These are phyloP conservation scores for Myiopsitta monachus DNA, from an alignment of 2,113 vertebrate species.

Conservation along the genomic window DNA sequence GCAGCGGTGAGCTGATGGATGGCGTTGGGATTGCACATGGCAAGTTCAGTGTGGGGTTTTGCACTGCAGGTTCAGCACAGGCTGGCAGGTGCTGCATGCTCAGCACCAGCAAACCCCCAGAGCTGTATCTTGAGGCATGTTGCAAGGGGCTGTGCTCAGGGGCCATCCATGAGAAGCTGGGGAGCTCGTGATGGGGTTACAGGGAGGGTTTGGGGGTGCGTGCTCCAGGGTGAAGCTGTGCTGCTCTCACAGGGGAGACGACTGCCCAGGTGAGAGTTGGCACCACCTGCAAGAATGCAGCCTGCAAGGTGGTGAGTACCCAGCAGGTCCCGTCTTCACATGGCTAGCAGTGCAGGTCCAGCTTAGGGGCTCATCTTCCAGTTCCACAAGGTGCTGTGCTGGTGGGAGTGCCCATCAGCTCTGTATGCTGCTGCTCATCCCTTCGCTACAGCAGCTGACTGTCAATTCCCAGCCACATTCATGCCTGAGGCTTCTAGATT, in stretches of 20 bases:
- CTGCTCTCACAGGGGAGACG: background rate
- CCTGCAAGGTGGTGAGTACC: conserved; percentile 88
- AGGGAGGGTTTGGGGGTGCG: background rate
- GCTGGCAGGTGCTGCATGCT: accelerated
- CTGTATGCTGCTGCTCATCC: background rate
- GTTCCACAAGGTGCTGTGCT: background rate
- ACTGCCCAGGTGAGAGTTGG: conserved; percentile 49
- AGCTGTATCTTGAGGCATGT: accelerated
- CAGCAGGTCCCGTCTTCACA: accelerated
- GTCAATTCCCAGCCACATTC: background rate
- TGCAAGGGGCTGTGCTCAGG: background rate
- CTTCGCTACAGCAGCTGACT: accelerated
- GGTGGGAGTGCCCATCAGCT: background rate
- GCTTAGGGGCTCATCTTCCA: accelerated
- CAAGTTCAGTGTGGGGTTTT: accelerated
- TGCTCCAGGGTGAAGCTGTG: background rate
- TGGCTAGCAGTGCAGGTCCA: background rate
- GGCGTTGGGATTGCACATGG: accelerated
- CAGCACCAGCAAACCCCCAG: background rate
- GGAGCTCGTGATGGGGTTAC: background rate
- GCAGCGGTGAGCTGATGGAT: background rate
- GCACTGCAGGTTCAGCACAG: background rate
- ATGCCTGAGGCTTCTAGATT: background rate
- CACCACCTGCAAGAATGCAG: conserved; percentile 88
- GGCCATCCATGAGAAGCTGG: accelerated